These are phyloP conservation scores for Polylopha cassiicola DNA, from an alignment of 2,888 invertebrate genomes.

Conservation along the genomic window DNA sequence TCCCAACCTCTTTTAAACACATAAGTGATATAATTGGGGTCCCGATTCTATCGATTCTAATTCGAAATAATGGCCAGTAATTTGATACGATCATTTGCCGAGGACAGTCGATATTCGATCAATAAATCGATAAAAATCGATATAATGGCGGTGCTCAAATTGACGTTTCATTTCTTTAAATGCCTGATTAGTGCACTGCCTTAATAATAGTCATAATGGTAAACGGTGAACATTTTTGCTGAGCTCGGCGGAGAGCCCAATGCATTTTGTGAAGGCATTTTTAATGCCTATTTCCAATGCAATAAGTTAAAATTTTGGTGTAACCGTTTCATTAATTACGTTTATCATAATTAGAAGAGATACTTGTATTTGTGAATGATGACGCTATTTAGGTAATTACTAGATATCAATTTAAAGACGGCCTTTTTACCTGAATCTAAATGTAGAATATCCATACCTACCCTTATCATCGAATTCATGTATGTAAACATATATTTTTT, in stretches of 20 bases:
- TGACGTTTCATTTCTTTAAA: slow-evolving; percentile 77
- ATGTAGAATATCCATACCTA: no score
- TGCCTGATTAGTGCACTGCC: slow-evolving; percentile 71
- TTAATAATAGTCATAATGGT: slow-evolving; percentile 73
- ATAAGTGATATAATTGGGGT: slow-evolving; percentile 77
- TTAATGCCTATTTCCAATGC: no score
- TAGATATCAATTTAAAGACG: no score
- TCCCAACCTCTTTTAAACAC: slow-evolving; percentile 75
- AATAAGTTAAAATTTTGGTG: no score
- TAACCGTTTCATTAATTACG: no score
- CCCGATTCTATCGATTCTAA: slow-evolving; percentile 74
- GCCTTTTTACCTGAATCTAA: no score
- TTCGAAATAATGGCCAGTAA: slow-evolving; percentile 74
- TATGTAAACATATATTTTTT: no score
- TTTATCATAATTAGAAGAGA: no score
- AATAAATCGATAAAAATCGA: slow-evolving; percentile 75
- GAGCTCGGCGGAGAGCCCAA: slow-evolving; percentile 34
- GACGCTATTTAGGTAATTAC: no score
- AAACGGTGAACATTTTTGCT: slow-evolving; percentile 60
- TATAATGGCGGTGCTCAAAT: slow-evolving; percentile 67
- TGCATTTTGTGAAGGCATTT: slow-evolving; percentile 33
- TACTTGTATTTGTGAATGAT: no score
- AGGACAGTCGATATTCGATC: slow-evolving; percentile 76
- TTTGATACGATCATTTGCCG: slow-evolving; percentile 72
- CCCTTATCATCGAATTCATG: no score